These are phyloP conservation scores for Tautogolabrus adspersus DNA, from an alignment of 2,113 vertebrate species.

Conservation along the genomic window DNA sequence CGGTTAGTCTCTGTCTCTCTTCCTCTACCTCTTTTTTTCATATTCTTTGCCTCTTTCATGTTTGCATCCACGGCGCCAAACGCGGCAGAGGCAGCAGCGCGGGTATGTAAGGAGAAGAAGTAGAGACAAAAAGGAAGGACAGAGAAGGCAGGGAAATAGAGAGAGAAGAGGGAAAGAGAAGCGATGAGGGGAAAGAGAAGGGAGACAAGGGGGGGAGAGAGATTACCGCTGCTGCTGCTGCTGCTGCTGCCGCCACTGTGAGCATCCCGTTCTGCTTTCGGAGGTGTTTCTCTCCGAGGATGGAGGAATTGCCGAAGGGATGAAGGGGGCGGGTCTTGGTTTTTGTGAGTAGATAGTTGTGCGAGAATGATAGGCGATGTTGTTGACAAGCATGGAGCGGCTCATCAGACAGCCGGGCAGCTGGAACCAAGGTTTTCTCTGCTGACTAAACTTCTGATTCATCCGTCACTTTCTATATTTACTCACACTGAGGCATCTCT, in stretches of 20 bases:
- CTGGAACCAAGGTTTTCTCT: slow-evolving; percentile 48
- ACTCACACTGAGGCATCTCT: slow-evolving; percentile 6
- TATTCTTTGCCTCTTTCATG: slow-evolving; percentile 59
- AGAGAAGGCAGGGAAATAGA: slow-evolving; percentile 48
- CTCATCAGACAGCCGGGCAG: slow-evolving; percentile 62
- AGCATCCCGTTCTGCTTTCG: slow-evolving; percentile 46
- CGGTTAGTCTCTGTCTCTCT: slow-evolving; percentile 40
- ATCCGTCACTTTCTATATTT: slow-evolving; percentile 60
- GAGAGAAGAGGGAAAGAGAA: slow-evolving; percentile 23
- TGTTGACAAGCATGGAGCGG: slow-evolving; percentile 70
- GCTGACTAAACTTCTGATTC: slow-evolving; percentile 74
- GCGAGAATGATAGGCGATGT: slow-evolving; percentile 60
- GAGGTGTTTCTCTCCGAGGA: slow-evolving; percentile 68
- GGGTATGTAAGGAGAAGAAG: slow-evolving; percentile 47
- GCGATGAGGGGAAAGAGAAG: background rate
- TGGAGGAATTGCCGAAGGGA: slow-evolving; percentile 66
- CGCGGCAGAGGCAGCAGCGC: slow-evolving; percentile 22
- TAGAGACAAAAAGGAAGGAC: slow-evolving; percentile 56
- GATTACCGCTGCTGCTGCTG: slow-evolving; percentile 15
- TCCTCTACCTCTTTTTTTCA: background rate
- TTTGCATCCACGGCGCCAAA: slow-evolving; percentile 45
- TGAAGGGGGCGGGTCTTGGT: slow-evolving; percentile 72
- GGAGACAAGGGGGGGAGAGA: slow-evolving; percentile 1
- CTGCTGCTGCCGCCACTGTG: background rate
- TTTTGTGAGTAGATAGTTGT: slow-evolving; percentile 72